Evolutionary conservation across 2,888 invertebrate genomes (phyloP).

Genomic region (Drosophila falleni): DNA sequence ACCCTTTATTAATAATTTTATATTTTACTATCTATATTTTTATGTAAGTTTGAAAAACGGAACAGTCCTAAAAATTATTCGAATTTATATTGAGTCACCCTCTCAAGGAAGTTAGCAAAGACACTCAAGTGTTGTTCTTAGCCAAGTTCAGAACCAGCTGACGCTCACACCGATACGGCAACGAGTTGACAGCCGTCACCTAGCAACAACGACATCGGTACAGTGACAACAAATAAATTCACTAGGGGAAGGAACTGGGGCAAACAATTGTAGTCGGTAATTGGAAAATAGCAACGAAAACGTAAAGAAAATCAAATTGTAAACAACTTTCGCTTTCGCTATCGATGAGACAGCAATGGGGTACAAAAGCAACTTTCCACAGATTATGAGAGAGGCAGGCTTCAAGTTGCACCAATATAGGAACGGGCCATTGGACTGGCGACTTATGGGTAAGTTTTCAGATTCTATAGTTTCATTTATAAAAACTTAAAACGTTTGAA

Average conservation of each 20-base stretch:
- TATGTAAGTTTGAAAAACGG: too few relatives aligned
- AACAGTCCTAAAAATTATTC: too few relatives aligned
- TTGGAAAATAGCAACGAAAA: slow-evolving; percentile 9
- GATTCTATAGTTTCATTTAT: too few relatives aligned
- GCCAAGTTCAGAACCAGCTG: slow-evolving; percentile 11
- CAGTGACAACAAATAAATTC: slow-evolving; percentile 54
- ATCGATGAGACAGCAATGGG: slow-evolving; percentile 53
- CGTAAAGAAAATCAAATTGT: slow-evolving; percentile 17
- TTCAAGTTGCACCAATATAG: slow-evolving; percentile 81
- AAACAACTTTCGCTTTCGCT: slow-evolving; percentile 57
- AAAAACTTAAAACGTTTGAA: accelerated
- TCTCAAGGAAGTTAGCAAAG: background rate
- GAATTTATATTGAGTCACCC: too few relatives aligned
- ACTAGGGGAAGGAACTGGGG: slow-evolving; percentile 31
- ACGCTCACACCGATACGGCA: background rate
- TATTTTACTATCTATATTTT: too few relatives aligned
- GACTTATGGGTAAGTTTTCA: slow-evolving; percentile 77
- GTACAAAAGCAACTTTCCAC: slow-evolving; percentile 81
- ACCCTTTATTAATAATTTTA: too few relatives aligned
- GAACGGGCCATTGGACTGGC: slow-evolving; percentile 84
- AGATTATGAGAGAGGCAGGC: slow-evolving; percentile 83
- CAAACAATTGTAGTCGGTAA: slow-evolving; percentile 35
- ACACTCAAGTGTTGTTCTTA: background rate
- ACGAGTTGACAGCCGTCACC: slow-evolving; percentile 42
- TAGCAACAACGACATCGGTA: slow-evolving; percentile 47